phyloP scores from a whole-genome alignment of 2,113 vertebrate genomes.

The Cettia cetti region DNA sequence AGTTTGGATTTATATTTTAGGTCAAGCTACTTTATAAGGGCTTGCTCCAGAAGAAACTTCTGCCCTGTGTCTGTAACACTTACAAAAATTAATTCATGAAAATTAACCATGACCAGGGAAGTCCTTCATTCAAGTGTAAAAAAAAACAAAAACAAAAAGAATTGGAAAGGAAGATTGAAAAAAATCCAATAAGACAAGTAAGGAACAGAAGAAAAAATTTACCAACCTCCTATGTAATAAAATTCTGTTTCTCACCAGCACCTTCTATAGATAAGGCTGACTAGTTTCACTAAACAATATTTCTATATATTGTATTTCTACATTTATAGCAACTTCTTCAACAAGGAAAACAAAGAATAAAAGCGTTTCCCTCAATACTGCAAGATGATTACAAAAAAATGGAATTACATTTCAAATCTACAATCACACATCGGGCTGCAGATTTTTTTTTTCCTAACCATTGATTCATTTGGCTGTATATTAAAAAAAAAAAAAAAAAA shows the following conservation, averaged over 20 bases:
- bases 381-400: conserved; percentile 62
- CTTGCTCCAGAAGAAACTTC: conserved; percentile 61
- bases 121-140: conserved; percentile 62
- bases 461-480: conserved; percentile 73
- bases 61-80: conserved; percentile 67
- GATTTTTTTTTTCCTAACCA: conserved; percentile 51
- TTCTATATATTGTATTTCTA: conserved; percentile 49
- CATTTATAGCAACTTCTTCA: conserved; percentile 49
- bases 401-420: conserved; percentile 65
- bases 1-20: conserved; percentile 68
- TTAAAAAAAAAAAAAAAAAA: conserved; percentile 27
- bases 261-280: conserved; percentile 54
- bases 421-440: conserved; percentile 44
- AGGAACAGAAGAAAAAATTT: neutral
- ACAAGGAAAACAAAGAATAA: conserved; percentile 40
- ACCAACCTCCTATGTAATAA: conserved; percentile 9
- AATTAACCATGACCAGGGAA: conserved; percentile 41
- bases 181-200: neutral
- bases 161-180: neutral
- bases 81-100: conserved; percentile 54
- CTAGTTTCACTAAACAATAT: conserved; percentile 54
- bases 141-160: neutral
- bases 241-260: conserved; percentile 55
- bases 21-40: conserved; percentile 67
- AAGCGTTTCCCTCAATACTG: conserved; percentile 62